Evolutionary conservation across 2,113 vertebrate genomes (phyloP).

Genomic region (Baryphthengus martii): DNA sequence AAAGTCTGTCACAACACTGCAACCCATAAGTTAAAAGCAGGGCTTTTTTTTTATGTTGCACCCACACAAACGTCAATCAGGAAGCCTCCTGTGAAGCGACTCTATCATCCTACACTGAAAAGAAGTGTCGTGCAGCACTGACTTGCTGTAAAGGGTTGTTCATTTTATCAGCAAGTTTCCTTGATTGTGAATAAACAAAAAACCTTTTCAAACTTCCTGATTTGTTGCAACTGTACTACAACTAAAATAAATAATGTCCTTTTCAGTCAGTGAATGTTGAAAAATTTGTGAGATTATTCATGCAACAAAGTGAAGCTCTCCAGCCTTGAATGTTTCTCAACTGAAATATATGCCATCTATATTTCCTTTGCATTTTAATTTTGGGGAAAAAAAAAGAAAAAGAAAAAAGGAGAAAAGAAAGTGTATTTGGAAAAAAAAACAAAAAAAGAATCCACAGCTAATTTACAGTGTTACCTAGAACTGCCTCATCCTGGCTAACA

Average conservation of each 20-base stretch:
- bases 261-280: not conserved
- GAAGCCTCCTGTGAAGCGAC: not conserved
- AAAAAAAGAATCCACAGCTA: fast-evolving
- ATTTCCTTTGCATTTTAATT: not conserved
- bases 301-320: not conserved
- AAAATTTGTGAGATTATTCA: not conserved
- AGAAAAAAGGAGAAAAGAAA: not conserved
- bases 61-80: slow-evolving; percentile 39
- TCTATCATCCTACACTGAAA: slow-evolving; percentile 12
- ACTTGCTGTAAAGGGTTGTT: not conserved
- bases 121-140: not conserved
- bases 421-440: not conserved
- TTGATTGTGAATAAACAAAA: not conserved
- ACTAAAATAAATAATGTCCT: not conserved
- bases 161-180: not conserved
- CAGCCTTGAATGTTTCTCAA: not conserved
- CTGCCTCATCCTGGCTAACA: fast-evolving
- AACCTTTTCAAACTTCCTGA: not conserved
- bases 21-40: not conserved
- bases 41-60: not conserved
- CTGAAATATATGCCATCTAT: not conserved
- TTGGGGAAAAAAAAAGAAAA: fast-evolving
- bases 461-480: not conserved
- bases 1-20: slow-evolving; percentile 5
- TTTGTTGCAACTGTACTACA: not conserved